Evolutionary conservation across 2,113 vertebrate genomes (phyloP).

Genomic region (Crotalus helleri): DNA sequence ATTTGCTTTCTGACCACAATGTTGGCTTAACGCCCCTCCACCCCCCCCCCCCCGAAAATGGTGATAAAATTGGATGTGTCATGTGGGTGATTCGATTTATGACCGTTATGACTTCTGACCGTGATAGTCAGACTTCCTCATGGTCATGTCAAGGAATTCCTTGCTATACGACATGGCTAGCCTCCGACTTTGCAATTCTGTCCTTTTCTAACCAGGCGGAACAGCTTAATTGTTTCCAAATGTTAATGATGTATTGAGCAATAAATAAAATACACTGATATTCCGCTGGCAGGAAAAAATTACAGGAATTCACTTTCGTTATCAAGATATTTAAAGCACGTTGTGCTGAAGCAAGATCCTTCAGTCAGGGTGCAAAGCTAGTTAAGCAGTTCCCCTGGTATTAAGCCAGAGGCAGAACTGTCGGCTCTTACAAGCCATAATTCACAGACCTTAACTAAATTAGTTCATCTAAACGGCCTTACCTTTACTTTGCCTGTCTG

Average conservation of each 20-base stretch:
- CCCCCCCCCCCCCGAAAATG: too few relatives aligned
- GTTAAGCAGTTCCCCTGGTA: neutral
- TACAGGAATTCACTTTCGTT: neutral
- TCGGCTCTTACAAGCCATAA: neutral
- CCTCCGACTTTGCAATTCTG: too few relatives aligned
- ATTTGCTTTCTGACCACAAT: too few relatives aligned
- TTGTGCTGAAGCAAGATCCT: neutral
- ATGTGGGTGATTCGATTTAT: too few relatives aligned
- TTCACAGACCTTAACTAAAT: neutral
- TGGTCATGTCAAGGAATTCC: too few relatives aligned
- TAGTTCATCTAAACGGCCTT: neutral
- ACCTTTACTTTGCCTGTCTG: slow-evolving; percentile 79
- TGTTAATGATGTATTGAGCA: neutral
- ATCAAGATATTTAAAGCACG: neutral
- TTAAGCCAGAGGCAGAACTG: neutral
- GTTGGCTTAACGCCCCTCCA: too few relatives aligned
- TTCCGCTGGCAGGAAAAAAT: neutral
- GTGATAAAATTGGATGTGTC: too few relatives aligned
- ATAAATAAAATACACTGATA: neutral
- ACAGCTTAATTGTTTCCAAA: neutral
- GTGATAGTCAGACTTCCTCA: too few relatives aligned
- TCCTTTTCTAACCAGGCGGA: too few relatives aligned
- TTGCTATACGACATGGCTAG: too few relatives aligned
- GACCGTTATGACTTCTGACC: too few relatives aligned
- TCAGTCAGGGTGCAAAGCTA: neutral